These are phyloP conservation scores for Sycophaga agraensis DNA, from an alignment of 1,140 invertebrate genomes.

Conservation along the genomic window DNA sequence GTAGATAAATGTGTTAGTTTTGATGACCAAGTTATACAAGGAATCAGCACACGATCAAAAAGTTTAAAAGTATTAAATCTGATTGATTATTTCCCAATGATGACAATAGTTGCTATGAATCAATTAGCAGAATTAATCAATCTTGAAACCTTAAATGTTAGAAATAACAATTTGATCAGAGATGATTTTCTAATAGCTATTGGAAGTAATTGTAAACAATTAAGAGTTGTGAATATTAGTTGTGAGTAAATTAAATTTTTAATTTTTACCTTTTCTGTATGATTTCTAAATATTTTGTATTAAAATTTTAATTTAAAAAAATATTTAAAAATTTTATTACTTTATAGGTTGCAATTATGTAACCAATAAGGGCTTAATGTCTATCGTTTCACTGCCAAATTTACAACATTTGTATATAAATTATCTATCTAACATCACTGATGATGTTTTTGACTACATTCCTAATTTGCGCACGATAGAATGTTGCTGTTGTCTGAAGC, in stretches of 20 bases:
- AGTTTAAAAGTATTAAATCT: slow-evolving; percentile 34
- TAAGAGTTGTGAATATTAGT: slow-evolving; percentile 34
- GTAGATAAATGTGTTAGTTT: slow-evolving; percentile 33
- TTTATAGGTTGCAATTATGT: slow-evolving; percentile 34
- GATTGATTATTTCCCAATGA: slow-evolving; percentile 27
- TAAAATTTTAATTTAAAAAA: background rate
- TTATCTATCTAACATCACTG: slow-evolving; percentile 30
- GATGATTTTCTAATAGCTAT: slow-evolving; percentile 33
- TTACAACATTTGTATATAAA: slow-evolving; percentile 40
- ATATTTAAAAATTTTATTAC: slow-evolving; percentile 5
- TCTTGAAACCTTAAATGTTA: slow-evolving; percentile 37
- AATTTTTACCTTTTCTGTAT: too few relatives aligned
- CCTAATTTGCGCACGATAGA: slow-evolving; percentile 35
- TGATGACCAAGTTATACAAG: slow-evolving; percentile 27
- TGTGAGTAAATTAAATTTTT: slow-evolving; percentile 30
- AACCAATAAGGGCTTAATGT: slow-evolving; percentile 34
- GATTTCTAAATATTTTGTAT: background rate
- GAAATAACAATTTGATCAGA: slow-evolving; percentile 21
- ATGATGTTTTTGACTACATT: slow-evolving; percentile 30
- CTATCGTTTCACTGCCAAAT: slow-evolving; percentile 34
- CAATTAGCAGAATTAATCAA: slow-evolving; percentile 35
- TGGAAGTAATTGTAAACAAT: slow-evolving; percentile 33
- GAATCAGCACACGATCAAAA: slow-evolving; percentile 30
- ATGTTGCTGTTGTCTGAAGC: slow-evolving; percentile 34
- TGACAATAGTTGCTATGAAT: slow-evolving; percentile 27